phyloP scores from a whole-genome alignment of 2,113 vertebrate species.

The Mohoua ochrocephala region DNA sequence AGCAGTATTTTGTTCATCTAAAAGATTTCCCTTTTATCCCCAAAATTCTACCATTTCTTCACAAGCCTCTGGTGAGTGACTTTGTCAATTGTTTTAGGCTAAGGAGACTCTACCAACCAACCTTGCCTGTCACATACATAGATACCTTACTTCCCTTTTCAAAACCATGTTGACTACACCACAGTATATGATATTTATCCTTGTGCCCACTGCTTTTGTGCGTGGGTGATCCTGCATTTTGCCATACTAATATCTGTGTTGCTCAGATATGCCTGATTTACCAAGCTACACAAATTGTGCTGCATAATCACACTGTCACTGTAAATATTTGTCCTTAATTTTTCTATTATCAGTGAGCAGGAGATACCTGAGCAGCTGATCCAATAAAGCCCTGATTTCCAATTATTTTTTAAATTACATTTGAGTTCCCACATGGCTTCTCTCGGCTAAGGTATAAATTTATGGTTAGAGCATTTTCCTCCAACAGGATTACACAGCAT shows the following conservation, averaged over 20 bases:
- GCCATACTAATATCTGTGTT: not conserved
- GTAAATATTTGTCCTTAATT: not conserved
- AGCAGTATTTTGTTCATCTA: not conserved
- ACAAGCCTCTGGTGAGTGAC: not conserved
- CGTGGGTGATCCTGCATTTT: not conserved
- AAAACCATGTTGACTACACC: not conserved
- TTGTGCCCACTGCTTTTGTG: not conserved
- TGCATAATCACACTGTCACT: not conserved
- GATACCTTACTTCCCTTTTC: not conserved
- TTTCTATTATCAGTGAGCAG: not conserved
- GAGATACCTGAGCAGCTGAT: not conserved
- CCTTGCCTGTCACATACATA: not conserved
- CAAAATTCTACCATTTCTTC: not conserved
- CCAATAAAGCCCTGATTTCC: not conserved
- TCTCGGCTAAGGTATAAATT: not conserved
- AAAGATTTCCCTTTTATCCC: not conserved
- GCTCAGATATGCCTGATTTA: not conserved
- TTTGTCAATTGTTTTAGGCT: not conserved
- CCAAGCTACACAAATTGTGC: not conserved
- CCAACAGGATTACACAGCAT: not conserved
- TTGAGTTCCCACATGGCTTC: not conserved
- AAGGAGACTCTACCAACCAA: not conserved
- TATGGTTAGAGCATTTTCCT: not conserved
- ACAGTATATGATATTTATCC: not conserved
- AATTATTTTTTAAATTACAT: not conserved